These are phyloP conservation scores for Catocala sponsa DNA, from an alignment of 2,888 invertebrate species.

Conservation along the genomic window DNA sequence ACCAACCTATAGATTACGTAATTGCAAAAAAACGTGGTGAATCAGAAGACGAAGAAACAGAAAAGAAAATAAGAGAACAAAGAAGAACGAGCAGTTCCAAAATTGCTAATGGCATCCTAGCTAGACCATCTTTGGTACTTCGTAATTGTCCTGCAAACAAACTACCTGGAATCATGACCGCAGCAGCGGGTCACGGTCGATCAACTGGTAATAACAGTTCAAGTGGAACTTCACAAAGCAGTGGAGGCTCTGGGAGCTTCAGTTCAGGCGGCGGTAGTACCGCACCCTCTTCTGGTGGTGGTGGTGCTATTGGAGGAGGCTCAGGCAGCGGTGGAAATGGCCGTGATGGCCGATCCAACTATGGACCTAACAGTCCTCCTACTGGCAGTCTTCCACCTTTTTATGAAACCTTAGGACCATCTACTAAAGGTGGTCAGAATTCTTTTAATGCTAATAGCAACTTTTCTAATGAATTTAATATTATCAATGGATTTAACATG, in stretches of 20 bases:
- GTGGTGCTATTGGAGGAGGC: constrained; percentile 90
- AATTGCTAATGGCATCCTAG: constrained; percentile 88
- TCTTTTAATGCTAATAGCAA: constrained; percentile 91
- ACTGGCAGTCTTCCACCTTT: constrained; percentile 96
- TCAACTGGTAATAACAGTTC: constrained; percentile 89
- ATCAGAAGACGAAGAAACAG: constrained; percentile 90
- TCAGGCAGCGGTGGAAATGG: constrained; percentile 94
- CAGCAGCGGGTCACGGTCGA: constrained; percentile 94
- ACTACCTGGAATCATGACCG: constrained; percentile 90
- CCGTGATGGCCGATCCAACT: constrained; percentile 94
- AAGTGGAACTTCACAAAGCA: constrained; percentile 84
- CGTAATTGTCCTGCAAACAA: constrained; percentile 88
- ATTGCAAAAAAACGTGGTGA: constrained; percentile 94
- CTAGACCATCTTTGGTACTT: constrained; percentile 85
- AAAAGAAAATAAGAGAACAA: constrained; percentile 90
- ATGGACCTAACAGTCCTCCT: constrained; percentile 95
- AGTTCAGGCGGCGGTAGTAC: constrained; percentile 87
- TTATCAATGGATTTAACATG: constrained; percentile 92
- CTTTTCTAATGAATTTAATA: constrained; percentile 90
- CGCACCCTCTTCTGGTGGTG: constrained; percentile 89
- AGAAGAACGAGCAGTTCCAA: constrained; percentile 91
- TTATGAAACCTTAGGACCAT: constrained; percentile 92
- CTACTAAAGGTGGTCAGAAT: constrained; percentile 92
- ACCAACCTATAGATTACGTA: constrained; percentile 96
- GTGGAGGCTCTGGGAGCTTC: constrained; percentile 83